Evolutionary conservation across 2,888 invertebrate species (phyloP), one percentile per base, ranked within the genome.

Genomic region (Muscina levida): DNA sequence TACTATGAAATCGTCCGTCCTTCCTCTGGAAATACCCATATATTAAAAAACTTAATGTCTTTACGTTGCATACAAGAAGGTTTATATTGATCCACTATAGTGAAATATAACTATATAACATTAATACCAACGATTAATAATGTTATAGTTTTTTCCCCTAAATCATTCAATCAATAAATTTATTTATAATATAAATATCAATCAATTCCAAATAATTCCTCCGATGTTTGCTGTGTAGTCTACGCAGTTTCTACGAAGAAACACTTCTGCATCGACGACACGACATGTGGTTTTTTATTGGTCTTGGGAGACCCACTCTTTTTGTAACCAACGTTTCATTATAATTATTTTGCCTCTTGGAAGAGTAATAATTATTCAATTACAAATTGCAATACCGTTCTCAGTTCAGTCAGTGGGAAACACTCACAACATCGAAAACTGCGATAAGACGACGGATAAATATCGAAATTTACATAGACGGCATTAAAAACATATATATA

Each of bases 281-380:
- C 76, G 73, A n/a, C 10, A 53, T 75, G 81, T 17, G 81, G 77
- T 81, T 72, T 76, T 79, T 77, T 74, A 81, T 77, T 72, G 71
- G 72, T 67, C 77, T 77, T 44, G 44, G 22, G 76, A 65, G 72
- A 72, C 22, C 51, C 10, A 1, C 22, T 2, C 59, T 31, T 19
- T 59, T 59, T 59, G 17, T 6, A 31, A 5, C 31, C 31, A 31
- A 5, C 48, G 22, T 4, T 13, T 1, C 39, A 46, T 22, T 56
- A 31, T 72, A 44, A 42, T 68, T 19, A 67, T 13, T 59, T 59
- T 48, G 51, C 68, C 72, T 44, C 31, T 74, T 48, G 8, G 2
- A 71, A 31, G 51, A 22, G 19, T 17, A 17, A 17, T 19, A 51
- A 51, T 51, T 51, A 51, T 51, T 51, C 51, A 51, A 51, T 51